Evolutionary conservation across 2,113 vertebrate species (phyloP).

Genomic region (Prinia subflava): DNA sequence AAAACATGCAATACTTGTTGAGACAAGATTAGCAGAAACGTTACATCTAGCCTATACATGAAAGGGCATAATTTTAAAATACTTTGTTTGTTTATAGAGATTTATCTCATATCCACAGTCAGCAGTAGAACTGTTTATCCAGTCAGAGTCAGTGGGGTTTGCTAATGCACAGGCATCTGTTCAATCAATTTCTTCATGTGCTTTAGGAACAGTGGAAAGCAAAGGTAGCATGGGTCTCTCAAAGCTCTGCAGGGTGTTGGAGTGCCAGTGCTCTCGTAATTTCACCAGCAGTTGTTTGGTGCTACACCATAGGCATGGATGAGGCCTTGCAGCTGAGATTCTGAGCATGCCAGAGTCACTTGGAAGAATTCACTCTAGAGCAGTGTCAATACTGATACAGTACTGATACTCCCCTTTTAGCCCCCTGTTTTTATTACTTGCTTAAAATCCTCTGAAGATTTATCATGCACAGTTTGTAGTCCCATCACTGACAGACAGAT

Average conservation of each 20-base stretch:
- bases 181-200: background rate
- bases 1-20: background rate
- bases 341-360: background rate
- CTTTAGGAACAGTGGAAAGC: background rate
- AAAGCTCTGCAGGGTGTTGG: accelerated
- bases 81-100: background rate
- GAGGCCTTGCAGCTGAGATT: background rate
- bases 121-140: background rate
- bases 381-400: no score
- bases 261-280: background rate
- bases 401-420: background rate
- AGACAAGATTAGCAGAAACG: background rate
- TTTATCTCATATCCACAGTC: background rate
- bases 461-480: background rate
- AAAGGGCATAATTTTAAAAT: background rate
- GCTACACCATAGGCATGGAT: background rate
- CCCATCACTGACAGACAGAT: background rate
- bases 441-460: background rate
- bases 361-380: background rate
- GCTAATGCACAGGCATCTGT: background rate
- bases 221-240: background rate
- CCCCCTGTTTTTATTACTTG: background rate
- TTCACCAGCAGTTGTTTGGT: background rate
- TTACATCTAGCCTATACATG: background rate
- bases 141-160: background rate